A percentile compares a stretch with the other conserved stretches of the same genome.
Conservation (phyloP, 2,888 invertebrate species). For the Hetaerina titia region DNA sequence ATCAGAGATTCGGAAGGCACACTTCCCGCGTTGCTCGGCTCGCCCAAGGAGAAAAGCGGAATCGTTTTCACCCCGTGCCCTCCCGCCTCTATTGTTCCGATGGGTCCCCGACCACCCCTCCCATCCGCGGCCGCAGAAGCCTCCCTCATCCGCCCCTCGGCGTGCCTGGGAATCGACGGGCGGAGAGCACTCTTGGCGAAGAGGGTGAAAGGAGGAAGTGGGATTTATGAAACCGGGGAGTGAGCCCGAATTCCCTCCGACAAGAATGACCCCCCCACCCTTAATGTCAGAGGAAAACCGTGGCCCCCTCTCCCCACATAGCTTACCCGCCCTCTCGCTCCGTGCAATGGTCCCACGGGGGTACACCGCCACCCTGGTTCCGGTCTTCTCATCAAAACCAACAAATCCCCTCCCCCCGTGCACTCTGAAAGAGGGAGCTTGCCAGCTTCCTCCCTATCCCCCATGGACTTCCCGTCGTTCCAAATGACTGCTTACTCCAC, state of each 20-base stretch:
- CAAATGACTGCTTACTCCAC: background rate
- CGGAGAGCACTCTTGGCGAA: background rate
- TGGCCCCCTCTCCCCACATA: background rate
- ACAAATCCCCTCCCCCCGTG: background rate
- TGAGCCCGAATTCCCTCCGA: background rate
- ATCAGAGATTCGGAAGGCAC: too few relatives aligned
- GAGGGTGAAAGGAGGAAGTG: constrained; percentile 9
- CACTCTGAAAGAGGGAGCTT: background rate
- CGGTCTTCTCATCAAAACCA: background rate
- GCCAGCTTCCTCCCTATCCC: background rate
- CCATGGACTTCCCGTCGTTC: background rate
- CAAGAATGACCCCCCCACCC: background rate
- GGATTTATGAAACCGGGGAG: background rate
- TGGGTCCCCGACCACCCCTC: too few relatives aligned
- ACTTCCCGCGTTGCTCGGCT: too few relatives aligned
- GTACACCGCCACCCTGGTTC: background rate
- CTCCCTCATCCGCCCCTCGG: too few relatives aligned
- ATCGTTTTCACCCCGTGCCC: too few relatives aligned
- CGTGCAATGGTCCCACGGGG: background rate
- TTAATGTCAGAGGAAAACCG: background rate
- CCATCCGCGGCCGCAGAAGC: too few relatives aligned
- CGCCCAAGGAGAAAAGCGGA: too few relatives aligned
- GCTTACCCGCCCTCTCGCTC: background rate
- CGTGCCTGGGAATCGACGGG: too few relatives aligned
- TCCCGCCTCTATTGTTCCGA: too few relatives aligned